Base-by-base conservation (phyloP, 2,888 invertebrate species). In the Cenopis cana region DNA sequence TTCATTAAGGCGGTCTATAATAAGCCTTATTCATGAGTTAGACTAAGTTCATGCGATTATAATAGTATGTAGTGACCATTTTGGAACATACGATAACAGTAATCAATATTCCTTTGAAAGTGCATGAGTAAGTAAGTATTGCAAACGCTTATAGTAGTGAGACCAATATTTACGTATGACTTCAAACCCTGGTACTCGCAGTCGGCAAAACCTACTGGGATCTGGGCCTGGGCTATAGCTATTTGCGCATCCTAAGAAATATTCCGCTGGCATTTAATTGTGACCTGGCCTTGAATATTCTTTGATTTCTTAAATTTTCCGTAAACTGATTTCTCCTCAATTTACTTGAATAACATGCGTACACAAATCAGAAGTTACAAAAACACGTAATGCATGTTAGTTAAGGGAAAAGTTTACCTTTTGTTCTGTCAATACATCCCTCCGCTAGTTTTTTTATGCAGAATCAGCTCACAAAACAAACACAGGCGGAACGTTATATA, bases 401-500 rank as follows among this genome's bases (percentile, higher is more conserved):
- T 75, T 36, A 10, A 68, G 46, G 38, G 57, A 56, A 20, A 54
- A 69, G 52, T 33, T 65, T 84, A 85, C 85, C 84, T 85, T 78
- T 17, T 36, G n/a, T 74, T 75, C 74, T 73, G 74, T 77, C 78
- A 77, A 79, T 78, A 80, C 77, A 85, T 84, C 84, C 84, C 83
- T 80, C 78, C 55, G 73, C 68, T 76, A 46, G 77, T 76, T 77
- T 75, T n/a, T 76, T 77, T 78, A 60, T 60, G 76, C 76, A 78
- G 78, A 77, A 78, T 69, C 73, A 73, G 74, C 76, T 81, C 91
- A 92, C 92, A 86, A 86, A 89, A 91, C 88, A 89, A 89, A 88
- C 83, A 91, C 89, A 79, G 55, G 18, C 55, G 49, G 24, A 78
- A 80, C 74, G 85, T 91, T 91, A 92, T 93, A 89, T 92, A 91